Percentiles rank a stretch among this genome's conserved stretches.
These are phyloP conservation scores for Philypnodon macrostomus DNA, from an alignment of 2,797 vertebrate species.

Conservation along the genomic window DNA sequence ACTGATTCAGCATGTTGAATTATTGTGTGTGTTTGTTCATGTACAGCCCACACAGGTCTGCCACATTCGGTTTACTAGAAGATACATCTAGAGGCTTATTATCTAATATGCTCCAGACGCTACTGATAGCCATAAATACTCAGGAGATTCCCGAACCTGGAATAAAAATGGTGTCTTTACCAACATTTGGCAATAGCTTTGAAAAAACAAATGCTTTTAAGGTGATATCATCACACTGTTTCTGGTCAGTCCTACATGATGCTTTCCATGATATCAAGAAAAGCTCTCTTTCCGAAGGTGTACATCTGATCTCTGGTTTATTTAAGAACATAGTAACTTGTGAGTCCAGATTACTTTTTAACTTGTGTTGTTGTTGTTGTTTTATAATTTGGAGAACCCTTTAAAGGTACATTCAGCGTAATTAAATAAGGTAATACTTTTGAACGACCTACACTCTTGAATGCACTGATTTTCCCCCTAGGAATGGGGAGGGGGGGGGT, in stretches of 20 bases:
- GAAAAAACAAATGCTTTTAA: constrained; percentile 39
- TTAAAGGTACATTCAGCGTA: neutral
- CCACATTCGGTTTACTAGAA: constrained; percentile 57
- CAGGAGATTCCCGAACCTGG: constrained; percentile 65
- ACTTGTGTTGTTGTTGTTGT: too few relatives aligned
- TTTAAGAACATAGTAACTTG: too few relatives aligned
- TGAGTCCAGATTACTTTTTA: too few relatives aligned
- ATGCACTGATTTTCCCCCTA: constrained; percentile 32
- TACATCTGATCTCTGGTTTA: neutral
- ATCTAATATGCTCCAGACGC: constrained; percentile 57
- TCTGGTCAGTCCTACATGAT: constrained; percentile 41
- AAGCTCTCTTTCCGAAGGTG: neutral
- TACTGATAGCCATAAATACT: constrained; percentile 65
- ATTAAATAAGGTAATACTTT: neutral
- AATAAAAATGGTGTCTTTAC: constrained; percentile 60
- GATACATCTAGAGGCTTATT: constrained; percentile 65
- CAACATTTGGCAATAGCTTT: constrained; percentile 53
- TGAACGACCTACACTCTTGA: constrained; percentile 1
- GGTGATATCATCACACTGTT: constrained; percentile 33
- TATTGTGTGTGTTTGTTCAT: constrained; percentile 21
- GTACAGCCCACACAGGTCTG: constrained; percentile 39
- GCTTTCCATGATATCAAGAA: constrained; percentile 21
- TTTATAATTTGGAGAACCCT: too few relatives aligned
- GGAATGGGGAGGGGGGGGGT: too few relatives aligned
- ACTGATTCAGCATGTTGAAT: constrained; percentile 40